Evolutionary conservation across 2,797 vertebrate species (phyloP).

Genomic region (Chanos chanos): DNA sequence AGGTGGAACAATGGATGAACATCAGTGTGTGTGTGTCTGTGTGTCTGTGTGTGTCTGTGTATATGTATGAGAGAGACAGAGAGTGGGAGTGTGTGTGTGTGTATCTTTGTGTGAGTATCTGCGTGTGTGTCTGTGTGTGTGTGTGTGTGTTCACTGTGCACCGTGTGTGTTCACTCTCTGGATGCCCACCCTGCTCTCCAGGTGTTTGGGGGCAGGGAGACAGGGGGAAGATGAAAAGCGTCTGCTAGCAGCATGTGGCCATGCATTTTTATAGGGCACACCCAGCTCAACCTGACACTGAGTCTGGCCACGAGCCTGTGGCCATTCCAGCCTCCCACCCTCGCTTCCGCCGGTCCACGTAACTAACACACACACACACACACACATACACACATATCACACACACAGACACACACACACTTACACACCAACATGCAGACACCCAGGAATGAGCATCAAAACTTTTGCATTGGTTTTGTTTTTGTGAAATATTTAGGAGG

Average conservation of each 20-base stretch:
- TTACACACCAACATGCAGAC: too few relatives aligned
- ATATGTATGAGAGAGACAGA: neutral
- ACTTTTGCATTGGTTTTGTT: too few relatives aligned
- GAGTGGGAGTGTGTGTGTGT: too few relatives aligned
- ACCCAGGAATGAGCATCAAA: too few relatives aligned
- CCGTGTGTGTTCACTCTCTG: constrained; percentile 29
- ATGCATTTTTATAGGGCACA: constrained; percentile 55
- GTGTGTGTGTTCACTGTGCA: constrained; percentile 17
- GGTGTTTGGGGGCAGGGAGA: constrained; percentile 63
- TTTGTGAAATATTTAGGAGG: too few relatives aligned
- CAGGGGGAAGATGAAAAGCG: constrained; percentile 59
- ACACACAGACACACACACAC: neutral
- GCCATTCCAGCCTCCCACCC: constrained; percentile 27
- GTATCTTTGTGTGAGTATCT: constrained; percentile 43
- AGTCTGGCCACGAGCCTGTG: constrained; percentile 48
- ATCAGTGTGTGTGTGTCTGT: constrained; percentile 32
- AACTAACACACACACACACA: neutral
- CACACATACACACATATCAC: constrained; percentile 1
- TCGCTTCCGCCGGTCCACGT: constrained; percentile 3
- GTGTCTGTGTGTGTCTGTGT: constrained; percentile 31
- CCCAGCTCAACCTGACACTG: constrained; percentile 40
- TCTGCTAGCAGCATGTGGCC: constrained; percentile 70
- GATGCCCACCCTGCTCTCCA: constrained; percentile 43
- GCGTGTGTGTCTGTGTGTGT: neutral
- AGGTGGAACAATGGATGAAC: constrained; percentile 29